A percentile compares a stretch with the other conserved stretches of the same genome.
phyloP scores from a whole-genome alignment of 2,113 vertebrate species.

The Tylochromis polylepis region DNA sequence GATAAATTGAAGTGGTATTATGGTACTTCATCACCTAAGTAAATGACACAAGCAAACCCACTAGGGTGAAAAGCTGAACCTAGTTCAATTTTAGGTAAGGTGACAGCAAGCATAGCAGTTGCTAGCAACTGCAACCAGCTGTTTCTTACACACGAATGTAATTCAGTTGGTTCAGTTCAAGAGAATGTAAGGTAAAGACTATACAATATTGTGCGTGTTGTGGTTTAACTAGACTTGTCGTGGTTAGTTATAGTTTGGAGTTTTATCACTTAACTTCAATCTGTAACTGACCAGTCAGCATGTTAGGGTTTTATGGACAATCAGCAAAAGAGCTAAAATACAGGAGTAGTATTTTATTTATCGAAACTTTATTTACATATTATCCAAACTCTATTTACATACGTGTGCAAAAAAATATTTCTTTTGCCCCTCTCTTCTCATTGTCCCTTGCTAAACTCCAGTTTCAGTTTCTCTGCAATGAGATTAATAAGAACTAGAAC shows the following conservation, averaged over 20 bases:
- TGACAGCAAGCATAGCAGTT: no score
- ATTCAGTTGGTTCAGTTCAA: background rate
- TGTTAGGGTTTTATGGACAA: background rate
- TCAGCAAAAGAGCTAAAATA: background rate
- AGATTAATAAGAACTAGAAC: background rate
- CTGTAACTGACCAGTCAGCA: background rate
- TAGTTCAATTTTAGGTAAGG: background rate
- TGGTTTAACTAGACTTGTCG: background rate
- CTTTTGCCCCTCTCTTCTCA: background rate
- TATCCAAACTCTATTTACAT: background rate
- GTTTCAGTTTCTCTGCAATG: background rate
- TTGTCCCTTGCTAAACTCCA: background rate
- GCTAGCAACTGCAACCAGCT: background rate
- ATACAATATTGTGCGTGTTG: background rate
- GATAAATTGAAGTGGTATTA: background rate
- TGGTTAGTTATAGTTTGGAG: background rate
- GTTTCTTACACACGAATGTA: background rate
- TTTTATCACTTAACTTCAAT: background rate
- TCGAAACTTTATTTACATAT: background rate
- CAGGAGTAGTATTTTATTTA: background rate
- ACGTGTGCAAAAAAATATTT: background rate
- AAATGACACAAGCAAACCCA: background rate
- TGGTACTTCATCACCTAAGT: background rate
- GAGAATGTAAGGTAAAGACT: background rate
- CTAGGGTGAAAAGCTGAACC: background rate